Evolutionary conservation across 2,888 invertebrate genomes (phyloP).

Genomic region (Ectemnius cavifrons): DNA sequence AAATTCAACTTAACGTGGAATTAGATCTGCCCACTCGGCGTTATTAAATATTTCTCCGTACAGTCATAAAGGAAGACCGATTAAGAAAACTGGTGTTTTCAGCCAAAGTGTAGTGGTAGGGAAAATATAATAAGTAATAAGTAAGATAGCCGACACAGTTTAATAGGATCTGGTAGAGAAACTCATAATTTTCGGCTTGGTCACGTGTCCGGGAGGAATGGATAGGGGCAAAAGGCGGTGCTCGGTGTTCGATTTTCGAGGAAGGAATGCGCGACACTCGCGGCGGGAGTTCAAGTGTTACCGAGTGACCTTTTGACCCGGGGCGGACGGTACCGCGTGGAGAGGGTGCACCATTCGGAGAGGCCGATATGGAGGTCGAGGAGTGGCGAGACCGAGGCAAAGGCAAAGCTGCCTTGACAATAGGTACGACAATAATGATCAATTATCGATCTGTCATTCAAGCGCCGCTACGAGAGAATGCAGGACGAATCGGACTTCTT

Average conservation of each 20-base stretch:
- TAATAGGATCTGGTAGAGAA: too few species aligned
- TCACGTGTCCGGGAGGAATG: background rate
- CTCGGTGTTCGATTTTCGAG: conserved; percentile 48
- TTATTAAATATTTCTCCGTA: too few species aligned
- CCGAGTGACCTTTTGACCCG: conserved; percentile 67
- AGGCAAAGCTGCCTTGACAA: conserved; percentile 65
- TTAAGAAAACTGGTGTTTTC: background rate
- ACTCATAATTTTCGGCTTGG: background rate
- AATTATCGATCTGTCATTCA: conserved; percentile 77
- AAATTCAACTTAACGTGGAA: background rate
- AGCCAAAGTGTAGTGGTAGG: background rate
- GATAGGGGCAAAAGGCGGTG: conserved; percentile 22
- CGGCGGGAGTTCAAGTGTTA: conserved; percentile 72
- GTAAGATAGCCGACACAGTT: background rate
- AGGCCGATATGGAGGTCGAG: conserved; percentile 61
- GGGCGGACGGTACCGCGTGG: conserved; percentile 59
- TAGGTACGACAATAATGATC: conserved; percentile 75
- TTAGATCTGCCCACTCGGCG: too few species aligned
- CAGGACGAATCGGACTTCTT: conserved; percentile 53
- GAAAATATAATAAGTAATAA: background rate
- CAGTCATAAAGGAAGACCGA: too few species aligned
- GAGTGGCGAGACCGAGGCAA: conserved; percentile 39
- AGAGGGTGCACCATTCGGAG: conserved; percentile 70
- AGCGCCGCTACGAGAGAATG: conserved; percentile 69
- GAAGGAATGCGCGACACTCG: conserved; percentile 72